Conservation (phyloP, 2,113 vertebrate genomes). For the Nestor notabilis region DNA sequence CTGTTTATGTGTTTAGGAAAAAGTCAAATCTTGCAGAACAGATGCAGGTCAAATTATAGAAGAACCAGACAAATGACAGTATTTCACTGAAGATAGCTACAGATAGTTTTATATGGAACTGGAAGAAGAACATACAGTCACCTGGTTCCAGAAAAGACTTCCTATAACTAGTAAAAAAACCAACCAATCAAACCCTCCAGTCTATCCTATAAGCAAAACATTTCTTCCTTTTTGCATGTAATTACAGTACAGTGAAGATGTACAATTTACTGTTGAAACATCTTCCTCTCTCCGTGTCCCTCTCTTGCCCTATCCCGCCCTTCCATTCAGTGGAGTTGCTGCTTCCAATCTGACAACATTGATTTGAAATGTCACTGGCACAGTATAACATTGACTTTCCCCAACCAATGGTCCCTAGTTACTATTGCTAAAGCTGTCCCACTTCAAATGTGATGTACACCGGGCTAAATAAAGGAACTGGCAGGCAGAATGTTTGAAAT, state of each 20-base stretch:
- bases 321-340: background rate
- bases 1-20: background rate
- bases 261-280: background rate
- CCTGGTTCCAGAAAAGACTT: background rate
- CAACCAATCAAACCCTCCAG: background rate
- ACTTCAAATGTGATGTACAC: background rate
- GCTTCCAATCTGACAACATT: background rate
- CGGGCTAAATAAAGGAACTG: conserved; percentile 13
- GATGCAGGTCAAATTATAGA: background rate
- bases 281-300: background rate
- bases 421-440: background rate
- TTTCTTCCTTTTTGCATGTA: background rate
- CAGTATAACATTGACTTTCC: background rate
- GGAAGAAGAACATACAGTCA: background rate
- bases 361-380: conserved; percentile 14
- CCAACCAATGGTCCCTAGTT: background rate
- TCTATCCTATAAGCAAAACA: background rate
- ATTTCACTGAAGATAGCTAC: background rate
- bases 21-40: background rate
- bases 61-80: background rate
- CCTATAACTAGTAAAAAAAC: background rate
- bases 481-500: conserved; percentile 32
- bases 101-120: background rate
- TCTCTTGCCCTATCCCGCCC: background rate
- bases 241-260: background rate